phyloP scores from a whole-genome alignment of 2,797 vertebrate genomes.

The Synaphobranchus kaupii region DNA sequence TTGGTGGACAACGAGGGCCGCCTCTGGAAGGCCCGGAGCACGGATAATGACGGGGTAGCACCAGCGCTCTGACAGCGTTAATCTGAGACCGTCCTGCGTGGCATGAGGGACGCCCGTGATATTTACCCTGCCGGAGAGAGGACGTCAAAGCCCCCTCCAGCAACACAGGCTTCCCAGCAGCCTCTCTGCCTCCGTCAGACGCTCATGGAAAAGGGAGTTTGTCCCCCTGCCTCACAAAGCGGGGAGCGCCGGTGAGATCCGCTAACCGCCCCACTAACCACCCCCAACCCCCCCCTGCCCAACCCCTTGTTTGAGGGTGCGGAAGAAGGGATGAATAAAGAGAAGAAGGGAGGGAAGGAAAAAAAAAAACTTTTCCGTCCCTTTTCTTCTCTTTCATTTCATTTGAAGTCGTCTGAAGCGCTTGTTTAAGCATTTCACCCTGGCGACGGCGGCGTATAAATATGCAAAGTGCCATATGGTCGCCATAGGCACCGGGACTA shows the following conservation, averaged over 20 bases:
- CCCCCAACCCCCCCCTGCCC: conserved; percentile 38
- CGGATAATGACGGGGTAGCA: conserved; percentile 81
- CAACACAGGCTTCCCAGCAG: conserved; percentile 60
- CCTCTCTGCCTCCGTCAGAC: conserved; percentile 41
- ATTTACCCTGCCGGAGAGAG: conserved; percentile 56
- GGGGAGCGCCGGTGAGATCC: neutral
- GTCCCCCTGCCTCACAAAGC: neutral
- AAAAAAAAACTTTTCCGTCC: conserved; percentile 56
- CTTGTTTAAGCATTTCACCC: conserved; percentile 64
- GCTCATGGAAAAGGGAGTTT: conserved; percentile 25
- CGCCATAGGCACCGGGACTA: conserved; percentile 74
- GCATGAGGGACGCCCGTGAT: conserved; percentile 48
- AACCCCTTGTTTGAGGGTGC: neutral
- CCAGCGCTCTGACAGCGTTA: conserved; percentile 77
- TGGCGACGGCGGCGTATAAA: conserved; percentile 70
- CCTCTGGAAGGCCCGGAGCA: conserved; percentile 68
- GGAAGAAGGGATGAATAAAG: conserved; percentile 28
- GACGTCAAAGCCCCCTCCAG: conserved; percentile 62
- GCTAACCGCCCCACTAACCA: conserved; percentile 30
- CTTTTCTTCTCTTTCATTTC: conserved; percentile 44
- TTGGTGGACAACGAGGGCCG: conserved; percentile 70
- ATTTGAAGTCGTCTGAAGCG: conserved; percentile 67
- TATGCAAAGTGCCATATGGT: conserved; percentile 81
- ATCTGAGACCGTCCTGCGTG: conserved; percentile 68
- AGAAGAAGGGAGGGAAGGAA: neutral